Base-by-base conservation (phyloP, 1,140 invertebrate genomes). In the Pygmarrhopalites habei region DNA sequence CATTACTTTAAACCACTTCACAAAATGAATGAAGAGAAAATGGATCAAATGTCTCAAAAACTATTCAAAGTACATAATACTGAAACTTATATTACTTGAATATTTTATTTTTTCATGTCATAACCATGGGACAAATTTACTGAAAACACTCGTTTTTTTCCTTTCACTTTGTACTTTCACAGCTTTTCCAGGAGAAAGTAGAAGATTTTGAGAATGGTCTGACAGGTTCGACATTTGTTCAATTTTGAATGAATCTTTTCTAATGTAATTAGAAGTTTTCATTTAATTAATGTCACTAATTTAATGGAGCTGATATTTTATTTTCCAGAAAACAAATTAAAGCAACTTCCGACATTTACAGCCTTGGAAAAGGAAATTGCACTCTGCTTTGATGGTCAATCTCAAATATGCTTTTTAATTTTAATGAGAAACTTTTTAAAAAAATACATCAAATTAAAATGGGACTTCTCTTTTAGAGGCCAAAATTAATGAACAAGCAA, bases 301-400 rank as follows among this genome's bases (percentile, higher is more conserved):
- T n/a, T n/a, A n/a, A n/a, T n/a, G n/a, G n/a, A n/a, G n/a, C n/a
- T n/a, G n/a, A n/a, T n/a, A n/a, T n/a, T n/a, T n/a, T n/a, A n/a
- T n/a, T n/a, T n/a, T n/a, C n/a, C n/a, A n/a, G 60, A 68, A 2
- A 39, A 41, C 0, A 12, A 30, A 1, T 41, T 68, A 15, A 58
- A 62, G 39, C 15, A 28, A 0, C 58, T 62, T 25, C 52, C 59
- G 19, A 55, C 56, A 32, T 68, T 59, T 59, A 28, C 28, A 14
- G 56, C 53, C 15, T 47, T 68, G 3, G 44, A 62, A 29, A 30
- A 55, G 12, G 47, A 68, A 57, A 62, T 68, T 39, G 25, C 49
- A 19, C 30, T 62, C 0, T 52, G 7, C 2, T 14, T 28, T 10
- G 19, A 12, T 14, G 51, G 51, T 53, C 7, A 41, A 41, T 12